Base-by-base conservation (phyloP, 2,797 vertebrate species). In the Chloroceryle amazona region DNA sequence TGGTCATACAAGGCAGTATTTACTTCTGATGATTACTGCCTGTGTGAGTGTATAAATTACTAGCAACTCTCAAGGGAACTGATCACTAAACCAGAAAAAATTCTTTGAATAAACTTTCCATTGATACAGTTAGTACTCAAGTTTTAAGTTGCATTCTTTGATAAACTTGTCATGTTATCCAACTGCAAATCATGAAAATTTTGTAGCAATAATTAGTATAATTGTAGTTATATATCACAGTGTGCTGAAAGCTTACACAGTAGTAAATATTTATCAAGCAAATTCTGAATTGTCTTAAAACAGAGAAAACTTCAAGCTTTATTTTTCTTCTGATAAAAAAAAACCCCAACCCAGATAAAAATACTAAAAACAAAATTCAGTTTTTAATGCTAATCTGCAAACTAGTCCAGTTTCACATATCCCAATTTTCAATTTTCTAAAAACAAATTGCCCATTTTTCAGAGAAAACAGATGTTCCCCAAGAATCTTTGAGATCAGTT, bases 21-120 rank as follows among this genome's bases (percentile, higher is more conserved):
- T 92, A 81, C 37, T 92, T 96, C 42, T 85, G 16, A 90, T 90
- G 37, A 91, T 58, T 84, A 51, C n/a, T 86, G 65, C 15, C 20
- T 79, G 12, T 79, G 25, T 57, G 75, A 35, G 14, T 76, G 44
- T 82, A 39, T 20, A 80, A 70, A 49, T 80, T 71, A 67, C 83
- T 76, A 72, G 8, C 41, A 92, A 15, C 74, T 83, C 54, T 63
- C 23, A 49, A 35, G 44, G 31, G 26, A 91, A 85, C 13, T 46
- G 19, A 81, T 85, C 44, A 67, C n/a, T 74, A 54, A 86, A 58
- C 80, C 3, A 73, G 13, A 71, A 91, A 71, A 73, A 44, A 44
- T 0, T 44, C 1, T 46, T 78, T 74, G 15, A 42, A 65, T n/a
- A 63, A 67, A 44, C 7, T 66, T 87, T 44, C 7, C 63, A 13